Evolutionary conservation across 2,113 vertebrate species (phyloP), one percentile per base, ranked within the genome.

Genomic region (Collichthys lucidus): DNA sequence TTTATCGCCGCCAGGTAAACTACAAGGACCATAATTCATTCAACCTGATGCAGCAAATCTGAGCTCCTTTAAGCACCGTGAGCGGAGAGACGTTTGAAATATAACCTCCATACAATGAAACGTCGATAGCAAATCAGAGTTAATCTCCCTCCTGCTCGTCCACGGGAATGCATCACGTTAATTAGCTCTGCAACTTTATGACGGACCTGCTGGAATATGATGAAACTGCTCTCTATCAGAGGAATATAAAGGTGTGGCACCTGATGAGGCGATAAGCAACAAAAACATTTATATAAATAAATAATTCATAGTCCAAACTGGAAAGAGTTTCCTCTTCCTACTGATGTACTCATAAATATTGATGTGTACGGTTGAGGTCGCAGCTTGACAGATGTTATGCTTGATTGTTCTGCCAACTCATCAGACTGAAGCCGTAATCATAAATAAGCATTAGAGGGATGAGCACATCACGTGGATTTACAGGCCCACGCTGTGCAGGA

Each of bases 351-450:
- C 15, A 2, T 85, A 17, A 84, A 84, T 86, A 84, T 84, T 78
- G 29, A 73, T 79, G 31, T 44, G 9, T 22, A 40, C 3, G 19
- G 16, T 7, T 17, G 47, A 73, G 74, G 76, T 70, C 64, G 74
- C 79, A 83, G 69, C 61, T 64, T 70, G 69, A 77, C 79, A 86
- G 66, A 82, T 77, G 83, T 19, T 77, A 7, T 2, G 11, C 75
- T n/a, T 55, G 46, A 83, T 84, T 77, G 72, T 77, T 72, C 72
- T 26, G 22, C 64, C 57, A 62, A 74, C 53, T 83, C 2, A 82
- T 82, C 83, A 78, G 68, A 82, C 26, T 62, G 70, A 66, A 79
- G 71, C 44, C 63, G 24, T 61, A 77, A 79, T 77, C 63, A 74
- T 63, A 56, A 70, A 67, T 2, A 44, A 79, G 68, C 59, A 56